Evolutionary conservation across 2,888 invertebrate genomes (phyloP).

Genomic region (Caenorhabditis uteleia): DNA sequence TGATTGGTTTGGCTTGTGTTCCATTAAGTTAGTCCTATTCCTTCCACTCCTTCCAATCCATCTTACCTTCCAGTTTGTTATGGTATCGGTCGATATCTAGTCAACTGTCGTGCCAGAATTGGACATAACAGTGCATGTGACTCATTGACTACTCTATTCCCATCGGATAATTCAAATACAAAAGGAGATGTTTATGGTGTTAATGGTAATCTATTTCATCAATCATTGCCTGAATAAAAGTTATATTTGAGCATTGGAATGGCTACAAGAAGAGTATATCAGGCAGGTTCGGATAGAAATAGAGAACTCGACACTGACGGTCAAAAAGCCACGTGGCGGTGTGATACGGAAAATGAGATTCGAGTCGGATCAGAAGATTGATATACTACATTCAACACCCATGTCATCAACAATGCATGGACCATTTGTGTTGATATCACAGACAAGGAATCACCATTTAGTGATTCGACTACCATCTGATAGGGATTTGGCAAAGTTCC

Average conservation of each 20-base stretch:
- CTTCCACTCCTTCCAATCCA: neutral
- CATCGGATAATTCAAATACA: conserved; percentile 6
- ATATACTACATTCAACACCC: conserved; percentile 75
- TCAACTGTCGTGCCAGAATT: conserved; percentile 71
- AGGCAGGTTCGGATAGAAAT: conserved; percentile 49
- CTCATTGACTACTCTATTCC: conserved; percentile 70
- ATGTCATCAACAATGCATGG: conserved; percentile 69
- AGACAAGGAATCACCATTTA: conserved; percentile 88
- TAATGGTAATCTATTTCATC: conserved; percentile 17
- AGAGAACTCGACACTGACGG: conserved; percentile 32
- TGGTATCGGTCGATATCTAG: conserved; percentile 88
- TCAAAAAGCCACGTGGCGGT: conserved; percentile 78
- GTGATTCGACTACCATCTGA: conserved; percentile 82
- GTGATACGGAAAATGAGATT: conserved; percentile 84
- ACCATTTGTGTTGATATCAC: conserved; percentile 81
- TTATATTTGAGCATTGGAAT: conserved; percentile 60
- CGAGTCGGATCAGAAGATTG: conserved; percentile 75
- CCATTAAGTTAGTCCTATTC: conserved; percentile 77
- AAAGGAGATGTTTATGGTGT: conserved; percentile 29
- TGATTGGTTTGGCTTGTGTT: conserved; percentile 87
- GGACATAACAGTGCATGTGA: conserved; percentile 74
- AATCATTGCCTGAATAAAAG: too few species aligned
- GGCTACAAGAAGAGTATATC: conserved; percentile 64
- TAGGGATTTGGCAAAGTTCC: conserved; percentile 33
- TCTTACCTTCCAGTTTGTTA: conserved; percentile 77